Percentiles rank a stretch among this genome's conserved stretches.
These are phyloP conservation scores for Agonopterix subpropinquella DNA, from an alignment of 2,888 invertebrate species.

Conservation along the genomic window DNA sequence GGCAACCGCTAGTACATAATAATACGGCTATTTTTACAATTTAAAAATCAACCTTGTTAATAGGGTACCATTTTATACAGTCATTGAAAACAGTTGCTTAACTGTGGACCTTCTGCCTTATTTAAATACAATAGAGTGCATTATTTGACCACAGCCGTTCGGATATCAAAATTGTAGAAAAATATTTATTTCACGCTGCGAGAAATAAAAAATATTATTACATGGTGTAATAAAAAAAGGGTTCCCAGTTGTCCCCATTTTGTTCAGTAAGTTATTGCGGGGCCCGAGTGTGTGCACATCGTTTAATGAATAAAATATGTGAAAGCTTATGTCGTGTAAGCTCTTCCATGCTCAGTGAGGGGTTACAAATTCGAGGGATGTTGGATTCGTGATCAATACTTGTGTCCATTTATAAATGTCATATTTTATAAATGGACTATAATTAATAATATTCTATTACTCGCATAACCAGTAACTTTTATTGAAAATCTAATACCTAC, in stretches of 20 bases:
- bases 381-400: conserved; percentile 6
- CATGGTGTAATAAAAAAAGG: conserved; percentile 31
- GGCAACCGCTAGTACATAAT: no score
- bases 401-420: neutral
- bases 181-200: neutral
- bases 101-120: no score
- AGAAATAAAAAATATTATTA: neutral
- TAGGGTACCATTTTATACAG: no score
- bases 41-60: no score
- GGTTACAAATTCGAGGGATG: conserved; percentile 37
- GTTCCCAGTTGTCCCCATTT: conserved; percentile 34
- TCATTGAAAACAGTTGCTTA: no score
- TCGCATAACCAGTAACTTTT: no score
- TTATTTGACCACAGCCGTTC: no score
- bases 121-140: no score
- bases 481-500: no score
- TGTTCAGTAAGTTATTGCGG: conserved; percentile 34
- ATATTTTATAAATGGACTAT: neutral
- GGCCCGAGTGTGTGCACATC: conserved; percentile 39
- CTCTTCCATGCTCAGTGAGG: conserved; percentile 38
- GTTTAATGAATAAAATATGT: conserved; percentile 62
- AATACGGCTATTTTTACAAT: no score
- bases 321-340: conserved; percentile 34
- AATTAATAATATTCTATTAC: no score
- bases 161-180: neutral